A percentile compares a stretch with the other conserved stretches of the same genome.
phyloP scores from a whole-genome alignment of 1,140 invertebrate genomes.

The Augochlora pura region DNA sequence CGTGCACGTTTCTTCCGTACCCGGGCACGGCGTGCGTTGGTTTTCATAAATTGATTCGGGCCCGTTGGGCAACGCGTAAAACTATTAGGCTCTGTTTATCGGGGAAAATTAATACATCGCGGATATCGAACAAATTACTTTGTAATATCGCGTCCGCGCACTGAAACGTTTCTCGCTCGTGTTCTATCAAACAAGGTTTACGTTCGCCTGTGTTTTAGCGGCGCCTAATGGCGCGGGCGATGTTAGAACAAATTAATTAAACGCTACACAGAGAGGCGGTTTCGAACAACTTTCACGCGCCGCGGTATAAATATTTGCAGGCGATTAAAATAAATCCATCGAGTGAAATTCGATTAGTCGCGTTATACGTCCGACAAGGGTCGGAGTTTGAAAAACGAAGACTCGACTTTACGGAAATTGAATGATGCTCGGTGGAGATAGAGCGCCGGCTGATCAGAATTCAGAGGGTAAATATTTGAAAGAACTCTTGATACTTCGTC shows the following conservation, averaged over 20 bases:
- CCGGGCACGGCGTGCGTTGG: not conserved
- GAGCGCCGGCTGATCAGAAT: not conserved
- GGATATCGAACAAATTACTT: not conserved
- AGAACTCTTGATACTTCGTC: not conserved
- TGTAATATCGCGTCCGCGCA: not conserved
- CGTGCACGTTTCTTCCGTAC: not conserved
- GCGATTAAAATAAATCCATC: too few species aligned
- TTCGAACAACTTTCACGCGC: too few species aligned
- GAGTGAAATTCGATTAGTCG: too few species aligned
- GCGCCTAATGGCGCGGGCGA: not conserved
- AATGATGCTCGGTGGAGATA: not conserved
- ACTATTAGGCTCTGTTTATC: not conserved
- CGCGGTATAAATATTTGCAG: too few species aligned
- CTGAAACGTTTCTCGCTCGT: not conserved
- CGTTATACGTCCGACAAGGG: too few species aligned
- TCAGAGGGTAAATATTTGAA: not conserved
- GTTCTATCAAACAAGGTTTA: not conserved
- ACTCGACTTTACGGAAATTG: not conserved
- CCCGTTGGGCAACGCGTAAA: not conserved
- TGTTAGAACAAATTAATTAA: too few species aligned
- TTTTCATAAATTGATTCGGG: not conserved
- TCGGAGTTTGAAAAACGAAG: not conserved
- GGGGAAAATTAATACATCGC: not conserved
- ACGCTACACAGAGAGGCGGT: too few species aligned
- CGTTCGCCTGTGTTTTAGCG: not conserved